These are phyloP conservation scores for Orius laevigatus DNA, from an alignment of 1,140 invertebrate species.

Conservation along the genomic window DNA sequence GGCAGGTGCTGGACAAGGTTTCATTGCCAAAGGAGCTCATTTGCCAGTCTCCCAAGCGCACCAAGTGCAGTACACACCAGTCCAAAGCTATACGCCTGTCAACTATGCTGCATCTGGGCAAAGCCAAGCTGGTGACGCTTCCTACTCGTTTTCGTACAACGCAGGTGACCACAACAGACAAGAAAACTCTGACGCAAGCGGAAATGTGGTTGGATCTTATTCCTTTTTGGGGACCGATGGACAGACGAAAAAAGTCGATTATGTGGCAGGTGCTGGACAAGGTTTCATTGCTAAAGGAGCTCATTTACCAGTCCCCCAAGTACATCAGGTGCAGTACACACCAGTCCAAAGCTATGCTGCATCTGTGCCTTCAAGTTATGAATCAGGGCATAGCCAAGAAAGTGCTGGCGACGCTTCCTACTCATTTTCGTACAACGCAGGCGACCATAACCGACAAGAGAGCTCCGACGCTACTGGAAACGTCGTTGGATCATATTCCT, in stretches of 20 bases:
- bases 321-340: too few relatives aligned
- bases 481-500: constrained; percentile 21
- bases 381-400: too few relatives aligned
- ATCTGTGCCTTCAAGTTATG: too few relatives aligned
- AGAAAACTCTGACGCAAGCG: constrained; percentile 46
- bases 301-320: neutral
- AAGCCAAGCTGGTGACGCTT: constrained; percentile 11
- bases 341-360: too few relatives aligned
- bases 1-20: constrained; percentile 53
- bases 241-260: constrained; percentile 47
- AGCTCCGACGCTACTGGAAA: constrained; percentile 21
- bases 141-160: constrained; percentile 45
- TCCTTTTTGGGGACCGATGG: constrained; percentile 57
- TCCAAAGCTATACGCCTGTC: too few relatives aligned
- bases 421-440: constrained; percentile 21
- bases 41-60: neutral
- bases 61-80: too few relatives aligned
- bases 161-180: constrained; percentile 51
- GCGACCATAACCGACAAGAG: constrained; percentile 20
- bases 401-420: constrained; percentile 20
- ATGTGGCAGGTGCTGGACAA: constrained; percentile 53
- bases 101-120: too few relatives aligned
- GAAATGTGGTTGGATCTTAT: constrained; percentile 51
- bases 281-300: constrained; percentile 29
- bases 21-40: constrained; percentile 16